Conservation (phyloP, 2,113 vertebrate genomes). For the Myxocyprinus asiaticus region DNA sequence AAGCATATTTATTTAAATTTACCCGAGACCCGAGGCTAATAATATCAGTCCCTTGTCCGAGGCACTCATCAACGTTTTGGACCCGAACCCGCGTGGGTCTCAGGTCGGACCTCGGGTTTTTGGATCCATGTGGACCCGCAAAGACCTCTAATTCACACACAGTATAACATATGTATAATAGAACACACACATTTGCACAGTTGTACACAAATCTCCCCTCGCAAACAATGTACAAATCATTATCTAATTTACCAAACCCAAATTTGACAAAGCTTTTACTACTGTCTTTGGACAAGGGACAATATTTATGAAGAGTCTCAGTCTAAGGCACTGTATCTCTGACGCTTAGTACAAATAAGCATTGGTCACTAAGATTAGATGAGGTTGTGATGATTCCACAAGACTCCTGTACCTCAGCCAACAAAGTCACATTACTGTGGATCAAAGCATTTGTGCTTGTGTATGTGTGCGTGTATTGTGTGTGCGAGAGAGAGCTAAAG, state of each 20-base stretch:
- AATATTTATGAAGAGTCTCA: not conserved
- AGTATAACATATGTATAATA: no score
- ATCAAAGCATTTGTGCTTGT: constrained; percentile 30
- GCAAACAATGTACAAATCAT: not conserved
- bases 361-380: constrained; percentile 35
- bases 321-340: constrained; percentile 1
- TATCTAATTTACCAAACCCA: not conserved
- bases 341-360: constrained; percentile 33
- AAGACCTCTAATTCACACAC: no score
- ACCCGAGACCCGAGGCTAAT: no score
- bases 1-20: no score
- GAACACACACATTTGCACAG: not conserved
- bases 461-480: constrained; percentile 37
- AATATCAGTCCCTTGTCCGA: no score
- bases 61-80: no score
- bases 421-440: constrained; percentile 45
- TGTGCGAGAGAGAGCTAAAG: constrained; percentile 12
- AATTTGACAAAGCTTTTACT: not conserved
- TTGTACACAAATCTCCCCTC: not conserved
- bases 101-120: no score
- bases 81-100: no score
- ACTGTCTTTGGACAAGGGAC: no score
- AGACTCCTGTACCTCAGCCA: constrained; percentile 22
- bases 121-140: no score
- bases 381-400: constrained; percentile 40